Evolutionary conservation across 2,797 vertebrate genomes (phyloP).

Genomic region (Triplophysa bombifrons): DNA sequence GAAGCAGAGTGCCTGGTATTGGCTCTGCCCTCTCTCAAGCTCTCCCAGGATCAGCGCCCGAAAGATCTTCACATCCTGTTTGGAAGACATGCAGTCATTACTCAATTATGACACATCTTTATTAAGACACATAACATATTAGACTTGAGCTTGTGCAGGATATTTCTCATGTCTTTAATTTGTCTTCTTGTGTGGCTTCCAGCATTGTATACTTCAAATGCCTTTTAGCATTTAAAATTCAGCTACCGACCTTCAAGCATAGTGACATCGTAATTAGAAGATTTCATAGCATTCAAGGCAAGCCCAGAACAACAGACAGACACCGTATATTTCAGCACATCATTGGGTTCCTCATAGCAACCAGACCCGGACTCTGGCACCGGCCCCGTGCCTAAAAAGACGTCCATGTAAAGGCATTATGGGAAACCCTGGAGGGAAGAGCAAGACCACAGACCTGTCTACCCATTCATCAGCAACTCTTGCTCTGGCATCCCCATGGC

Average conservation of each 20-base stretch:
- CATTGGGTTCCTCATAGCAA: constrained; percentile 70
- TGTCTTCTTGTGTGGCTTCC: neutral
- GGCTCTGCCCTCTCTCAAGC: constrained; percentile 93
- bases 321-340: constrained; percentile 59
- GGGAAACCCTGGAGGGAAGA: constrained; percentile 65
- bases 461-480: constrained; percentile 59
- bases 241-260: constrained; percentile 8
- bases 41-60: constrained; percentile 94
- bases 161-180: neutral
- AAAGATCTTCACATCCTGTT: constrained; percentile 95
- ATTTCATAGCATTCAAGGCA: constrained; percentile 41
- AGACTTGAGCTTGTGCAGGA: neutral
- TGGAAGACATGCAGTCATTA: constrained; percentile 42
- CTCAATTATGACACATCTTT: neutral
- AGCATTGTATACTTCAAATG: neutral
- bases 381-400: constrained; percentile 68
- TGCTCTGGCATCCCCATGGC: constrained; percentile 20
- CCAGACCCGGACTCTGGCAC: constrained; percentile 63
- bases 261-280: constrained; percentile 28
- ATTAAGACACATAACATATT: neutral
- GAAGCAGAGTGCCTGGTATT: constrained; percentile 96
- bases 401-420: constrained; percentile 67
- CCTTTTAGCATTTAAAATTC: constrained; percentile 24
- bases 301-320: constrained; percentile 50
- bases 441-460: constrained; percentile 62